Evolutionary conservation across 2,888 invertebrate genomes (phyloP).

Genomic region (Melieria crassipennis): DNA sequence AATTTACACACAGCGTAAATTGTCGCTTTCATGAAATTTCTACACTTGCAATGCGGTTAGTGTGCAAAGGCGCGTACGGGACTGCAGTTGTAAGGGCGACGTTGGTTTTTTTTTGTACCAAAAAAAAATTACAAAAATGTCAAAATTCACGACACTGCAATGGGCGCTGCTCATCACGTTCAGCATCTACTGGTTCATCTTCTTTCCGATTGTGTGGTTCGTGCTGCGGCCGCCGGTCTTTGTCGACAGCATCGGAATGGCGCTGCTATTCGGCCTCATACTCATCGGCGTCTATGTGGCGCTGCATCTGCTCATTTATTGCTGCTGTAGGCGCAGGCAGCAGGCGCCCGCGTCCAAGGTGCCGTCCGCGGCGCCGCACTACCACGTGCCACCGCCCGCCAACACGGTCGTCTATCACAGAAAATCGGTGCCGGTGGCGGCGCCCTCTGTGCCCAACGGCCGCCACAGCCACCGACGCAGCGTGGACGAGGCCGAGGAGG

Average conservation of each 20-base stretch:
- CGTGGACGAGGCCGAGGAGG: constrained; percentile 15
- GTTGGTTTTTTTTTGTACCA: too few species aligned
- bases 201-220: constrained; percentile 51
- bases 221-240: constrained; percentile 41
- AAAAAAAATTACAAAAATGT: too few species aligned
- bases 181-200: constrained; percentile 48
- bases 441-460: too few species aligned
- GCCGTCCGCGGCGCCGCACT: neutral
- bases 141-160: constrained; percentile 31
- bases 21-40: too few species aligned
- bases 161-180: constrained; percentile 42
- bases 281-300: constrained; percentile 41
- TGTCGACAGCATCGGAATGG: constrained; percentile 30
- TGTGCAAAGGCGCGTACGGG: too few species aligned
- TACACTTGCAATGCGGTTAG: too few species aligned
- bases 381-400: neutral
- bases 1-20: too few species aligned
- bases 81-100: too few species aligned
- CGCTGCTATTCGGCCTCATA: constrained; percentile 44
- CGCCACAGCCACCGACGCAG: too few species aligned
- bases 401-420: neutral
- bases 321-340: constrained; percentile 26
- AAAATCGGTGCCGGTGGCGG: neutral
- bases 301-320: constrained; percentile 43
- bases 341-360: neutral